These are phyloP conservation scores for Anoncus sp. DNA, from an alignment of 2,888 invertebrate genomes.

Conservation along the genomic window DNA sequence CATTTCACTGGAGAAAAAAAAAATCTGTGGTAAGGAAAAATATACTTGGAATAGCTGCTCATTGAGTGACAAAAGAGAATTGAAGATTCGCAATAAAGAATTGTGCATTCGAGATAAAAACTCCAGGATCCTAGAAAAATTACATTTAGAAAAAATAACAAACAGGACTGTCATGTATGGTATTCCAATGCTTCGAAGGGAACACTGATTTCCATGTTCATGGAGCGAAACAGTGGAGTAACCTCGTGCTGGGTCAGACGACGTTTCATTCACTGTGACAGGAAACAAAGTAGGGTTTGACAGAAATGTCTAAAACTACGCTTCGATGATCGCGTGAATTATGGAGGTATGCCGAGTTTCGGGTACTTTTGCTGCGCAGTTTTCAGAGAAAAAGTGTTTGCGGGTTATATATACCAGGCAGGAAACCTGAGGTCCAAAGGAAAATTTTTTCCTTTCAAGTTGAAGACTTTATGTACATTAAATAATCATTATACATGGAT, in stretches of 20 bases:
- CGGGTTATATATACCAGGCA: too few relatives aligned
- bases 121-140: not conserved
- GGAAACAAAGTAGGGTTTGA: not conserved
- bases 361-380: too few relatives aligned
- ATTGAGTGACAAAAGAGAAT: not conserved
- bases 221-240: conserved; percentile 20
- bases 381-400: too few relatives aligned
- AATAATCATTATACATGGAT: too few relatives aligned
- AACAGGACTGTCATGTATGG: too few relatives aligned
- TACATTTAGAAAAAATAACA: not conserved
- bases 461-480: too few relatives aligned
- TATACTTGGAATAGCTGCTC: conserved; percentile 8
- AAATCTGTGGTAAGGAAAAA: conserved; percentile 3
- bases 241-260: conserved; percentile 17
- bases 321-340: conserved; percentile 8
- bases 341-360: too few relatives aligned
- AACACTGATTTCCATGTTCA: not conserved
- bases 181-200: not conserved
- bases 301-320: not conserved
- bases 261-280: not conserved
- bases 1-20: not conserved
- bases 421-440: too few relatives aligned
- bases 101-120: not conserved
- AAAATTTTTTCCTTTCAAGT: too few relatives aligned
- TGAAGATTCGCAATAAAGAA: not conserved